These are phyloP conservation scores for Enteromius mattozi DNA, from an alignment of 2,797 vertebrate genomes.

Conservation along the genomic window DNA sequence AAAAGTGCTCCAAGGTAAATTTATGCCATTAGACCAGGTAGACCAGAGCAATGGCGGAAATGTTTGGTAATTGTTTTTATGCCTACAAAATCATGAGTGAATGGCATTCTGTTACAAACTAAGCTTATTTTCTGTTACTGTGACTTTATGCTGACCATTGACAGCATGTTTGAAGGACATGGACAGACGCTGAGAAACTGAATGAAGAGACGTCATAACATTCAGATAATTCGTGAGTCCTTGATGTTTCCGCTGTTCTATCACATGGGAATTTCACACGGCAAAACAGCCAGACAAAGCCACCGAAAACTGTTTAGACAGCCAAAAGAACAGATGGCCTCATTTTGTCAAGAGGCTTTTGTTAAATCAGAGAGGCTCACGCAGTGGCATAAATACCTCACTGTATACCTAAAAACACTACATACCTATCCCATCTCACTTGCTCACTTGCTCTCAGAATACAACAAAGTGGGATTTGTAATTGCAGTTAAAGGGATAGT, in stretches of 20 bases:
- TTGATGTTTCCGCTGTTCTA: conserved; percentile 31
- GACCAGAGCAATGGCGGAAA: neutral
- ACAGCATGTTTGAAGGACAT: neutral
- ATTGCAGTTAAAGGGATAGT: neutral
- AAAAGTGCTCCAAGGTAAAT: too few relatives aligned
- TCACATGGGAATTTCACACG: conserved; percentile 36
- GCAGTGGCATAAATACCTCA: conserved; percentile 29
- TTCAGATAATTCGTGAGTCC: conserved; percentile 4
- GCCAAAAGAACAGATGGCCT: conserved; percentile 42
- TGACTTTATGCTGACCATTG: neutral
- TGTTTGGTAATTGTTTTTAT: neutral
- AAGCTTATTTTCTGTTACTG: neutral
- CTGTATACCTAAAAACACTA: conserved; percentile 27
- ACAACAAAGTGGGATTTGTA: conserved; percentile 25
- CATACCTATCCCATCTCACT: neutral
- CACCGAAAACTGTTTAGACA: conserved; percentile 36
- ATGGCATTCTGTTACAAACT: neutral
- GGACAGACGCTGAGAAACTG: neutral
- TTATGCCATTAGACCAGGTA: too few relatives aligned
- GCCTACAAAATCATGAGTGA: neutral
- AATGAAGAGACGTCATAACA: conserved; percentile 34
- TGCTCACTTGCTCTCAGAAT: neutral
- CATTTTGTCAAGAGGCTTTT: conserved; percentile 36
- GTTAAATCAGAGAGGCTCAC: conserved; percentile 27
- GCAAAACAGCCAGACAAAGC: conserved; percentile 35